Evolutionary conservation across 2,113 vertebrate species (phyloP), one percentile per base, ranked within the genome.

Genomic region (Tympanuchus pallidicinctus): DNA sequence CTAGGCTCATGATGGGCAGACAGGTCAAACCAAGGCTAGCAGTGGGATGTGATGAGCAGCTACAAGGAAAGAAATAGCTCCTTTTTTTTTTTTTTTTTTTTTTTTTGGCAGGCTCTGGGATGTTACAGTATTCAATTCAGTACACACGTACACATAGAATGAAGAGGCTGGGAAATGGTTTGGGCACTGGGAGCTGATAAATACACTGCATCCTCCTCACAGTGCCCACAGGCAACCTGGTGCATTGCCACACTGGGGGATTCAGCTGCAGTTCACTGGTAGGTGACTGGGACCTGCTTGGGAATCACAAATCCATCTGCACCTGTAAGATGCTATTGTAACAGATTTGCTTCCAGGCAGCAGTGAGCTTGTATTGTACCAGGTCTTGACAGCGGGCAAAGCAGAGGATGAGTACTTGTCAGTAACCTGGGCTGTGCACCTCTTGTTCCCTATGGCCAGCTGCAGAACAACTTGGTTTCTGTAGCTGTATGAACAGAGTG

Each of bases 351-450:
- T 50, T 22, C 15, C 36, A 60, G 25, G 54, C 24, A 10, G 14
- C 5, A 2, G 56, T 6, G 6, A 0, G 1, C 45, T 34, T 52
- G 45, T 30, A 14, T 14, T 73, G 14, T 20, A 27, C 21, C 30
- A 21, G 48, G 48, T 34, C 8, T 21, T 36, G 8, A 15, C 24
- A 38, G 36, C 2, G 34, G 60, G 48, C 16, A 19, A n/a, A 54
- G 43, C 54, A 48, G 67, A 52, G 47, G 48, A n/a, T 7, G 6
- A 47, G 3, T 11, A 8, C n/a, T 32, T 25, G 13, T 73, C 32
- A 60, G 65, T 14, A 19, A 38, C 34, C 9, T 6, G n/a, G 24
- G 36, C 61, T 40, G 38, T 19, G 38, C 40, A 17, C 38, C 11
- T 40, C 61, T 64, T 40, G 36, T 11, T 27, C 27, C 43, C 9